Percentiles rank a stretch among this genome's conserved stretches.
These are phyloP conservation scores for Pseudomugil gertrudae DNA, from an alignment of 2,797 vertebrate genomes.

Conservation along the genomic window DNA sequence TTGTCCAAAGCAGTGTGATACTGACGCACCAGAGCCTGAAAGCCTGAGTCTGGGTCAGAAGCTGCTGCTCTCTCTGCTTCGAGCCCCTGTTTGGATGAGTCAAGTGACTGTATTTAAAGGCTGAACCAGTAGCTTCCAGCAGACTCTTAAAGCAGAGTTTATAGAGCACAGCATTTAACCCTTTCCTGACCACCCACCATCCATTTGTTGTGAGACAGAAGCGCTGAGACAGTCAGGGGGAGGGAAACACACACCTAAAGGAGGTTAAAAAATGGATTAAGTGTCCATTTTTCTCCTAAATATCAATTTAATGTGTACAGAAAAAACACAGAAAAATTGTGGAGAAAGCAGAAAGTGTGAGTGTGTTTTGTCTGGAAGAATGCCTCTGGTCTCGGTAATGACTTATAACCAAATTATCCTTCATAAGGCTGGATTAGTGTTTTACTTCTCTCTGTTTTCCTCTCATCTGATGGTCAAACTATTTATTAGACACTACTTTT, in stretches of 20 bases:
- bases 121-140: conserved; percentile 87
- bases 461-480: conserved; percentile 35
- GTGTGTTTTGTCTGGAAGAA: conserved; percentile 63
- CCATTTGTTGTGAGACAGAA: conserved; percentile 16
- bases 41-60: conserved; percentile 56
- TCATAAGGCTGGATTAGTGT: conserved; percentile 41
- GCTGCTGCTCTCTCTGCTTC: conserved; percentile 56
- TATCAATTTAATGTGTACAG: conserved; percentile 42
- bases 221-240: conserved; percentile 17
- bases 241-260: conserved; percentile 4
- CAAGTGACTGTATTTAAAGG: conserved; percentile 90
- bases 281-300: conserved; percentile 32
- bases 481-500: conserved; percentile 22
- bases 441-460: conserved; percentile 34
- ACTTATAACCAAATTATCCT: conserved; percentile 51
- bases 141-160: conserved; percentile 80
- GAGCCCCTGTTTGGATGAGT: conserved; percentile 72
- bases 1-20: conserved; percentile 78
- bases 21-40: conserved; percentile 41
- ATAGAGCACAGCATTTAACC: conserved; percentile 87
- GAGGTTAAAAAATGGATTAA: conserved; percentile 21
- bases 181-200: conserved; percentile 80
- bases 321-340: conserved; percentile 47
- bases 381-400: conserved; percentile 59
- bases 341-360: conserved; percentile 60